Conservation (phyloP, 2,888 invertebrate genomes). For the Tridacna crocea region DNA sequence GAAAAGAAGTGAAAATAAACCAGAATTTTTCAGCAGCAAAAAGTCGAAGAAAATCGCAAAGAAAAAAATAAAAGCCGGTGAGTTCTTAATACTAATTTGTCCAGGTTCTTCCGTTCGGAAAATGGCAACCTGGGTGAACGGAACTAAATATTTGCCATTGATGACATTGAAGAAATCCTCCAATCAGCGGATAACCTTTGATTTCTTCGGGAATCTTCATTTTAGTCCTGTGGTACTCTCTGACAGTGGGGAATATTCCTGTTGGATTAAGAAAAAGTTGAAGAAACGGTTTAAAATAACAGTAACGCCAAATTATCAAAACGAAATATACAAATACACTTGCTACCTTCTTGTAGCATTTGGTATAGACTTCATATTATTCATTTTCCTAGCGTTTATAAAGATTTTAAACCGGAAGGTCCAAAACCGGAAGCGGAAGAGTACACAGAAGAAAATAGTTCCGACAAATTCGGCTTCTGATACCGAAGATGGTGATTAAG, state of each 20-base stretch:
- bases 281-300: constrained; percentile 35
- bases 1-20: constrained; percentile 24
- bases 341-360: constrained; percentile 36
- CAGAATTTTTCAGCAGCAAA: constrained; percentile 11
- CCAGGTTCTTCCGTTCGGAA: constrained; percentile 38
- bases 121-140: constrained; percentile 48
- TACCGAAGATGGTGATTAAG: not conserved
- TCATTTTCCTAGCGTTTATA: constrained; percentile 45
- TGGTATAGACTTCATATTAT: constrained; percentile 49
- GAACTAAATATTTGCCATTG: constrained; percentile 27
- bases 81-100: constrained; percentile 51
- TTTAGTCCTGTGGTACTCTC: constrained; percentile 10
- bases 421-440: constrained; percentile 33
- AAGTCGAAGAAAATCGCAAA: constrained; percentile 30
- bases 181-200: constrained; percentile 43
- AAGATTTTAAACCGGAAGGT: constrained; percentile 41
- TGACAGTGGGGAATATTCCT: constrained; percentile 51
- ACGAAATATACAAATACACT: constrained; percentile 28
- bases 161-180: constrained; percentile 32
- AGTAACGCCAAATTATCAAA: constrained; percentile 25
- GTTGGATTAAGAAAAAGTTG: constrained; percentile 51
- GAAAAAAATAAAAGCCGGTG: constrained; percentile 22
- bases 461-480: not conserved
- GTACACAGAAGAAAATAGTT: not conserved
- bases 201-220: constrained; percentile 52